Evolutionary conservation across 2,888 invertebrate genomes (phyloP).

Genomic region (Melieria omissa): DNA sequence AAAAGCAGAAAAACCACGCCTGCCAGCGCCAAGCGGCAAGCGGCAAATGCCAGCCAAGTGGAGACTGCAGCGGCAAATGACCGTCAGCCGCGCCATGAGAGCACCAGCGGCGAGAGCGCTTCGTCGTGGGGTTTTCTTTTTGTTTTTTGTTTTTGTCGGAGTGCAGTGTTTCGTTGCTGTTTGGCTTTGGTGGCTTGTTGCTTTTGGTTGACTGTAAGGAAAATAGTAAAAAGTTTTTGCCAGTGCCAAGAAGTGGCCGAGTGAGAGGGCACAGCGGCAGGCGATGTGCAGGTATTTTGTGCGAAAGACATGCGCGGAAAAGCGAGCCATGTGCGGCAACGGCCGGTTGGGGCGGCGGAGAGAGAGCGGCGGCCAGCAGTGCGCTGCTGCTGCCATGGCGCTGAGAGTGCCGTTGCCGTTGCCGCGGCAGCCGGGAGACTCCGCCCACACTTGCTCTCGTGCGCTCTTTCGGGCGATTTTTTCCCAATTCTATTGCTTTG

Average conservation of each 20-base stretch:
- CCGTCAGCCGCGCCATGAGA: too few species aligned
- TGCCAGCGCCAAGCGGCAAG: not conserved
- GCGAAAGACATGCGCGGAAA: conserved; percentile 16
- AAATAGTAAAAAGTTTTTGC: conserved; percentile 5
- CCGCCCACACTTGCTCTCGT: conserved; percentile 35
- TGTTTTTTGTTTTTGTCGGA: not conserved
- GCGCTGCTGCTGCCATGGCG: not conserved
- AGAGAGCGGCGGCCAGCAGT: not conserved
- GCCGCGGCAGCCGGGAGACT: conserved; percentile 11
- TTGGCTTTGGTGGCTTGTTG: too few species aligned
- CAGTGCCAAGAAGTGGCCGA: not conserved
- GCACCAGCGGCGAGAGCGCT: too few species aligned
- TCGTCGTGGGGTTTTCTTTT: too few species aligned
- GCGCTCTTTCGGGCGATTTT: not conserved
- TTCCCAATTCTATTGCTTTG: not conserved
- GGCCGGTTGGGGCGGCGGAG: conserved; percentile 21
- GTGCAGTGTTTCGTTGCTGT: not conserved
- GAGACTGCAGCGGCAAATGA: too few species aligned
- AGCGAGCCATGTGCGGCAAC: conserved; percentile 5
- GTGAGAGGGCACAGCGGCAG: too few species aligned
- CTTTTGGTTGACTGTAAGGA: not conserved
- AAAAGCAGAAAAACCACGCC: conserved; percentile 28
- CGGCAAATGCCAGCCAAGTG: too few species aligned
- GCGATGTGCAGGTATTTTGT: conserved; percentile 3
- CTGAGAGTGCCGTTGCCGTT: too few species aligned